phyloP scores from a whole-genome alignment of 1,140 invertebrate species.

The Tigriopus japonicus region DNA sequence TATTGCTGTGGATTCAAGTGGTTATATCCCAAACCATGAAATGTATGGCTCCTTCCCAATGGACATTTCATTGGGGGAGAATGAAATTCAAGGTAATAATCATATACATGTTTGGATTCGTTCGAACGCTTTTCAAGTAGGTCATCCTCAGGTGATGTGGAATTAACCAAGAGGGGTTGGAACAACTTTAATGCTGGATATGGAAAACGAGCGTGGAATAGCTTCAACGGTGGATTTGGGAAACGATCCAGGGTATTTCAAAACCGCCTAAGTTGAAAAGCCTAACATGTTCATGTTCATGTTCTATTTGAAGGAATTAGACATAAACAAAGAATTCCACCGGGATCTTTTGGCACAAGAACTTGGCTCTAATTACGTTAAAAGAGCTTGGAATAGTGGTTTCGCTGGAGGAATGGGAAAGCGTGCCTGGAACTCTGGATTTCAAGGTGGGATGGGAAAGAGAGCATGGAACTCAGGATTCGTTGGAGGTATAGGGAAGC shows the following conservation, averaged over 20 bases:
- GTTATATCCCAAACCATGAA: no score
- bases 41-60: no score
- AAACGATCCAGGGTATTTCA: neutral
- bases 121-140: no score
- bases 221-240: neutral
- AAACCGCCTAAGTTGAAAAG: neutral
- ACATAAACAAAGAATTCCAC: no score
- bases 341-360: neutral
- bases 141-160: no score
- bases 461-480: slow-evolving; percentile 1
- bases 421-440: neutral
- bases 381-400: neutral
- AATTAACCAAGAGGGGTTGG: neutral
- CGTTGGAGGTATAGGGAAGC: neutral
- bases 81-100: no score
- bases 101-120: no score
- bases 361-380: neutral
- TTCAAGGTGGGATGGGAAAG: neutral
- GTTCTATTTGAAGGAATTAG: neutral
- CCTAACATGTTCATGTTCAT: neutral
- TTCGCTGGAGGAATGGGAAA: slow-evolving; percentile 1
- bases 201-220: neutral
- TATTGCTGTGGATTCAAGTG: no score
- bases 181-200: neutral
- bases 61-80: no score